Base-by-base conservation (phyloP, 2,113 vertebrate species). In the Plectropomus leopardus region DNA sequence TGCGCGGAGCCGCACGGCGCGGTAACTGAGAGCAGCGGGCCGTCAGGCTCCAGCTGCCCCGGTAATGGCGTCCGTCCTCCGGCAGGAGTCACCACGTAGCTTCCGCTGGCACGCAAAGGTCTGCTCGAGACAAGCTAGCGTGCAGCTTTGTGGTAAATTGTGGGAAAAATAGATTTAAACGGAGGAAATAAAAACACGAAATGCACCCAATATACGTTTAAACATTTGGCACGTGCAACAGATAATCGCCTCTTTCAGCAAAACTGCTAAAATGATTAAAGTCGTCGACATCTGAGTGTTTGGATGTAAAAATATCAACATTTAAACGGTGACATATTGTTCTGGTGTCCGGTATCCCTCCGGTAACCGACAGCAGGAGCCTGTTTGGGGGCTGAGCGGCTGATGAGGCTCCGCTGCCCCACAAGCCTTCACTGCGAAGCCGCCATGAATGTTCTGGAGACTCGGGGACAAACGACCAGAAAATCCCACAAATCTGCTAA, bases 371-470 rank as follows among this genome's bases (percentile, higher is more conserved):
- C 23, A 26, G 13, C 2, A 15, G 9, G 42, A 11, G 42, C 14
- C 4, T 4, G 55, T 72, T 65, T 55, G 5, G 75, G 77, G 1
- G 36, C 61, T 15, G 59, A 91, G 88, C 94, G 92, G 82, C 34
- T 82, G 59, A 47, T 24, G 70, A 28, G 69, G 61, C 26, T 82
- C 86, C 84, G 86, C 88, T 91, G 80, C 93, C 94, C 94, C 83
- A 91, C 45, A 82, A 94, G 88, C 92, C 78, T 88, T 85, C 94
- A 91, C 93, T 83, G 93, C 91, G 73, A 88, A 86, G 95, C 95
- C 95, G 95, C 95, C 95, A 96, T 96, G 93, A 95, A 94, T 86
- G 92, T 88, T 91, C 78, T 74, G 88, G 73, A 80, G 89, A 92
- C 86, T 94, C 94, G 93, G 94, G 82, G 90, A 94, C 90, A 83